Conservation (phyloP, 2,113 vertebrate species). For the Ornithorhynchus anatinus region DNA sequence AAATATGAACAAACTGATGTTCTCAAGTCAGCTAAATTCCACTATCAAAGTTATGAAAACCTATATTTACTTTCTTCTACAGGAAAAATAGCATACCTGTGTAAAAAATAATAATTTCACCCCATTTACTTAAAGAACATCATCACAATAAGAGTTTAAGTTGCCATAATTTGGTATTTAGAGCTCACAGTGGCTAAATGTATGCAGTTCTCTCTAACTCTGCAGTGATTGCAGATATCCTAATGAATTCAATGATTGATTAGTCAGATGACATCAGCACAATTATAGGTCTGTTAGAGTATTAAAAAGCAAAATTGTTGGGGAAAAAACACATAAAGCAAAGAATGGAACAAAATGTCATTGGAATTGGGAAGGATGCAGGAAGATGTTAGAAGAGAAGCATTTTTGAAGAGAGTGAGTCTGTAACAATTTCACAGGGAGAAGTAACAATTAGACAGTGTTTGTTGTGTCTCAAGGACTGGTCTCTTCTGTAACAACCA, state of each 20-base stretch:
- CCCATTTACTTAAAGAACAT: conserved; percentile 69
- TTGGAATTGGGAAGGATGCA: conserved; percentile 58
- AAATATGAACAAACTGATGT: conserved; percentile 18
- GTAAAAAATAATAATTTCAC: conserved; percentile 60
- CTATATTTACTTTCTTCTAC: conserved; percentile 43
- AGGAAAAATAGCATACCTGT: conserved; percentile 57
- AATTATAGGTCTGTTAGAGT: conserved; percentile 71
- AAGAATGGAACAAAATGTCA: conserved; percentile 69
- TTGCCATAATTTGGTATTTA: conserved; percentile 73
- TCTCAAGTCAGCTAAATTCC: neutral
- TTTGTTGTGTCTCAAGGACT: conserved; percentile 27
- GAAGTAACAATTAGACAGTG: conserved; percentile 12
- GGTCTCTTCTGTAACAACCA: conserved; percentile 30
- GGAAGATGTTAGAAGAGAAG: conserved; percentile 12
- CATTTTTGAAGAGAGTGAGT: conserved; percentile 31
- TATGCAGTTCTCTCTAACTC: conserved; percentile 66
- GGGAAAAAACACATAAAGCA: conserved; percentile 19
- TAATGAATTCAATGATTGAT: conserved; percentile 75
- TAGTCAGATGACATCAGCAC: conserved; percentile 75
- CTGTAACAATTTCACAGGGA: conserved; percentile 46
- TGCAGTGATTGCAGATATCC: conserved; percentile 36
- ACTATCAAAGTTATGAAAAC: conserved; percentile 33
- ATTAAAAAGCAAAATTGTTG: conserved; percentile 75
- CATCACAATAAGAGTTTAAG: conserved; percentile 73
- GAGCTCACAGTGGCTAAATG: conserved; percentile 60